Base-by-base conservation (phyloP, 2,888 invertebrate species). In the Sclerodermus sp. region DNA sequence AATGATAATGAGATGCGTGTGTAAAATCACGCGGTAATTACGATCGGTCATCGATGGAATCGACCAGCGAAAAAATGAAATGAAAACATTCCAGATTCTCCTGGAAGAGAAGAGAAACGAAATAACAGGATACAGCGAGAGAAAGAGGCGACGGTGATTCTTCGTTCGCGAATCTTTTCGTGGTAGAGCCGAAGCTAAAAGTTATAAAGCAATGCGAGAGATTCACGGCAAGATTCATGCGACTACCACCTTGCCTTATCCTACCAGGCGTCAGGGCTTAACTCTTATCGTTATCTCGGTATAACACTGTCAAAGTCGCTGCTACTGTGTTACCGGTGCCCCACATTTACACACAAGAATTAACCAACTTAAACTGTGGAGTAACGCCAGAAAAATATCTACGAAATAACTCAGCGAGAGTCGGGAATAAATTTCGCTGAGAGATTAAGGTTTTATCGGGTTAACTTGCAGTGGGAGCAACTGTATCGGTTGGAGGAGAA, bases 241-340 rank as follows among this genome's bases (percentile, higher is more conserved):
- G 12, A 34, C 34, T 3, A 34, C 34, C 34, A 12, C 34, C 12
- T 34, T 34, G 42, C 47, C 56, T 57, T 57, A 53, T 56, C 56
- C 62, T 43, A 62, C 59, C 58, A 54, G 43, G 49, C 55, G 40
- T 41, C 51, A 41, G 49, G 62, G 68, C 66, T 70, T 62, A 66
- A 66, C 55, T 67, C 65, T 74, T 74, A 73, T 73, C 74, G 73
- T 70, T 74, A 73, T 74, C 74, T 63, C 53, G 42, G 23, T 47
- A 61, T 65, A 63, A 49, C 57, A 59, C 58, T 57, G 59, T 60
- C 65, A 57, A 59, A 60, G 54, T 62, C 55, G 47, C 53, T 57
- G 74, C 74, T 74, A 74, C 74, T 49, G 74, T 73, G 63, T 74
- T 74, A 73, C 73, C 62, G 51, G 38, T 40, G 53, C 40, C 51